Base-by-base conservation (phyloP, 1,140 invertebrate genomes). In the Parasteatoda tepidariorum region DNA sequence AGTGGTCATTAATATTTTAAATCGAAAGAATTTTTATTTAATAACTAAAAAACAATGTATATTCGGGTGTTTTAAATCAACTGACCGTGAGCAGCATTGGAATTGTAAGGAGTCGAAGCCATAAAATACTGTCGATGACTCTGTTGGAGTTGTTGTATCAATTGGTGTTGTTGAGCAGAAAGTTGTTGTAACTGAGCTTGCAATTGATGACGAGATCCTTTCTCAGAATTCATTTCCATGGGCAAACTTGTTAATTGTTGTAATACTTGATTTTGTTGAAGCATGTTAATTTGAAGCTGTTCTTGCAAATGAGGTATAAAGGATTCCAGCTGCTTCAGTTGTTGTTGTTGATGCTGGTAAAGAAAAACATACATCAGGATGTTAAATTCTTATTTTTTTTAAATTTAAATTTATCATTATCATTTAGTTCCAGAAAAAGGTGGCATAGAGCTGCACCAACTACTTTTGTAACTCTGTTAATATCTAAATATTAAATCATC, bases 231-330 rank as follows among this genome's bases (percentile, higher is more conserved):
- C 9, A 78, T n/a, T 48, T 62, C 68, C 59, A 73, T 84, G 5
- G 74, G 66, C 7, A 73, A 61, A 48, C 88, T 61, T 15, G 75
- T 84, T 28, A 87, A 71, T 79, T 89, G 92, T 88, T 94, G 93
- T 85, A 94, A 88, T 41, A 95, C 89, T 89, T 95, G 94, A 68
- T 93, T 92, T 88, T 95, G 94, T 87, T 95, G 94, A 59, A 95
- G 91, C 70, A 95, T 89, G 88, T 95, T 91, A 82, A 91, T 64
- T 88, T 95, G 93, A 68, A 95, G 90, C 88, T 94, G 94, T 87
- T 95, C 94, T 87, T 94, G 94, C 70, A 95, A 88, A 86, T 94
- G 93, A 84, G 94, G 93, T 88, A 94, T 92, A 2, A 92, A 91
- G 84, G 93, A 92, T 87, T 94, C 94, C 84, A 94, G 88, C 87